phyloP scores from a whole-genome alignment of 2,797 vertebrate genomes.

The Clamator glandarius region DNA sequence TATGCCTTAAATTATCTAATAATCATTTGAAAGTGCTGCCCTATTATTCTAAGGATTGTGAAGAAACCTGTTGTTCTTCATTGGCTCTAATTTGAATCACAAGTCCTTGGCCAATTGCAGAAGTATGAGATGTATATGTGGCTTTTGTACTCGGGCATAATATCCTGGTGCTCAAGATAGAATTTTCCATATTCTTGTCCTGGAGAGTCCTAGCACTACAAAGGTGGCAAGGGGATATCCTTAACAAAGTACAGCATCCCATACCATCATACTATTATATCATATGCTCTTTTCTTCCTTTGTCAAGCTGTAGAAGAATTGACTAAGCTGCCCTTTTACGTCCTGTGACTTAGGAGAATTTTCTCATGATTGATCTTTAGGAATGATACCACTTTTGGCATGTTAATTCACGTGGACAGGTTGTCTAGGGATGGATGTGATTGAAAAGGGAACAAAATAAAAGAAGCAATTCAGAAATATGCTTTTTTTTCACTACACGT shows the following conservation, averaged over 20 bases:
- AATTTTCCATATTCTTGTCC: background rate
- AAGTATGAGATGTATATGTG: background rate
- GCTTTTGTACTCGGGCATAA: background rate
- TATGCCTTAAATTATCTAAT: background rate
- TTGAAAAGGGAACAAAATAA: background rate
- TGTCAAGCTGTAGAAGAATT: background rate
- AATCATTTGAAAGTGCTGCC: background rate
- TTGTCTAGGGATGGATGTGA: background rate
- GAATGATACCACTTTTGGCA: background rate
- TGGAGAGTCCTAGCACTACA: background rate
- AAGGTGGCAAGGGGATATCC: background rate
- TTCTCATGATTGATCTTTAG: background rate
- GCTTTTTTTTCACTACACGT: background rate
- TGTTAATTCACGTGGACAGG: background rate
- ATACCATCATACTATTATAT: fast-evolving
- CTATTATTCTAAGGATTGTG: background rate
- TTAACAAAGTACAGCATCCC: background rate
- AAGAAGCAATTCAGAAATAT: background rate
- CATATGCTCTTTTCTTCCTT: background rate
- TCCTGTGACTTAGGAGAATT: background rate
- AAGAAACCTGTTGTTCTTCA: background rate
- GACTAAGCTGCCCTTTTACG: background rate
- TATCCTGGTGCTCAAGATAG: background rate
- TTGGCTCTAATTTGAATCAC: background rate
- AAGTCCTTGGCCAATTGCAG: background rate